Evolutionary conservation across 1,140 invertebrate genomes (phyloP).

Genomic region (Euura lappo): DNA sequence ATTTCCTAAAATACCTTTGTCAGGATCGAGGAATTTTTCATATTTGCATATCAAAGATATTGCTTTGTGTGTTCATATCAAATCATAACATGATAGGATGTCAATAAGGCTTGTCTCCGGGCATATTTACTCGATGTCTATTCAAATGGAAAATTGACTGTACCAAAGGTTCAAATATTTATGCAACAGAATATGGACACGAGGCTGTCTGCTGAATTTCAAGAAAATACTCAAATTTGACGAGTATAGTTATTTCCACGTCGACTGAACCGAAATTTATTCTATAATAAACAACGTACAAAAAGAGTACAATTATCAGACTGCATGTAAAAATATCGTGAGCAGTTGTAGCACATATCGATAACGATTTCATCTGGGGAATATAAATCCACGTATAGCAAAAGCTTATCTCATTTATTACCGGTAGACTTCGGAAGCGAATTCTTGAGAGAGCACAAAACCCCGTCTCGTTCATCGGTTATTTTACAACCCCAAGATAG

Average conservation of each 20-base stretch:
- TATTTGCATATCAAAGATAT: constrained; percentile 51
- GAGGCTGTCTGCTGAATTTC: background rate
- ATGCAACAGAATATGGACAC: background rate
- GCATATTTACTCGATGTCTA: constrained; percentile 3
- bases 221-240: no score
- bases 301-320: no score
- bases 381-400: no score
- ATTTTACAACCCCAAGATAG: constrained; percentile 59
- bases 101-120: constrained; percentile 40
- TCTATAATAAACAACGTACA: no score
- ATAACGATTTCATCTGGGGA: constrained; percentile 38
- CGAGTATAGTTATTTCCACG: no score
- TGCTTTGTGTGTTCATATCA: constrained; percentile 53
- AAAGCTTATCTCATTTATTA: constrained; percentile 57
- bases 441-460: constrained; percentile 17
- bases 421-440: constrained; percentile 24
- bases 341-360: constrained; percentile 34
- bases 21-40: constrained; percentile 43
- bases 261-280: no score
- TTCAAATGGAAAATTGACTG: background rate
- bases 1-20: no score
- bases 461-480: constrained; percentile 55
- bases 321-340: background rate
- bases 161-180: constrained; percentile 2
- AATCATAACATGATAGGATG: constrained; percentile 46